These are phyloP conservation scores for Caerostris darwini DNA, from an alignment of 1,140 invertebrate species.

Conservation along the genomic window DNA sequence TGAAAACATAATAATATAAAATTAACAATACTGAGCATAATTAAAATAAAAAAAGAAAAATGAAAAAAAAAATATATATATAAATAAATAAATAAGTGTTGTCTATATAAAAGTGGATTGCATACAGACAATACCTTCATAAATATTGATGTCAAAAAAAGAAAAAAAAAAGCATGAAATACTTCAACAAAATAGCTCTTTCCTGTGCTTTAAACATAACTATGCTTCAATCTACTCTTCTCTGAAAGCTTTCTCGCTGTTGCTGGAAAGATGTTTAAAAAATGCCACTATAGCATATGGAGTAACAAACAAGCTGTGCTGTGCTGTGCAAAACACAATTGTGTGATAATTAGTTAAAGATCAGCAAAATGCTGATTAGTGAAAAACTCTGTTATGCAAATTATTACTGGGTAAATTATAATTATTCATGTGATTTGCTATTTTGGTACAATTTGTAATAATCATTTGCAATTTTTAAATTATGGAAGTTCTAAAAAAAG, in stretches of 20 bases:
- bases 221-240: slow-evolving; percentile 65
- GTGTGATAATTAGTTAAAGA: slow-evolving; percentile 69
- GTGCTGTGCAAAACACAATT: slow-evolving; percentile 56
- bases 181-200: slow-evolving; percentile 58
- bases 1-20: no score
- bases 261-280: slow-evolving; percentile 55
- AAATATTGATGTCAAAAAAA: no score
- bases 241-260: slow-evolving; percentile 69
- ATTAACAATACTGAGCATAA: no score
- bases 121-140: no score
- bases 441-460: slow-evolving; percentile 77
- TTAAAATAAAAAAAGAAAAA: background rate
- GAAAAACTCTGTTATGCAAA: slow-evolving; percentile 51
- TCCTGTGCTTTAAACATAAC: slow-evolving; percentile 66
- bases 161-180: slow-evolving; percentile 16
- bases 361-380: slow-evolving; percentile 61
- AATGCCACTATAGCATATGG: slow-evolving; percentile 30
- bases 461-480: slow-evolving; percentile 73
- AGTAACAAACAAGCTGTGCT: slow-evolving; percentile 48
- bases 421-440: slow-evolving; percentile 77
- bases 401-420: slow-evolving; percentile 71
- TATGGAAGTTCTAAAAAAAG: slow-evolving; percentile 72
- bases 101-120: no score
- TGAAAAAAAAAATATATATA: background rate
- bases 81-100: no score